A percentile compares a stretch with the other conserved stretches of the same genome.
These are phyloP conservation scores for Patagioenas fasciata DNA, from an alignment of 2,113 vertebrate species.

Conservation along the genomic window DNA sequence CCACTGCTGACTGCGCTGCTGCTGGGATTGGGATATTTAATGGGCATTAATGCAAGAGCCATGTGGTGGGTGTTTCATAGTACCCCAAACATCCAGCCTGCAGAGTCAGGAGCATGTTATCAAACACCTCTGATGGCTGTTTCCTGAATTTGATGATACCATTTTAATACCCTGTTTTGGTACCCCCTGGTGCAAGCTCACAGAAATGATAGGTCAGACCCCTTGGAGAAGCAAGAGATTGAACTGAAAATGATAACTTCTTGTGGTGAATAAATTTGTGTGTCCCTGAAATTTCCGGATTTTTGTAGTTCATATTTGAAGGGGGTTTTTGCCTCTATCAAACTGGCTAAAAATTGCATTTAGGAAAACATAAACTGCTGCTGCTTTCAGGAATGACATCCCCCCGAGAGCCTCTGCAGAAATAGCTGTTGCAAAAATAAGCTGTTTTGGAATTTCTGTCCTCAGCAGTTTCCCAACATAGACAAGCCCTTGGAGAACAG, in stretches of 20 bases:
- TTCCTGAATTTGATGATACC: background rate
- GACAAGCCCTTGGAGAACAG: background rate
- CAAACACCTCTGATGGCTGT: background rate
- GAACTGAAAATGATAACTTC: background rate
- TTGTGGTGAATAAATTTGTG: background rate
- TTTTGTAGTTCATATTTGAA: background rate
- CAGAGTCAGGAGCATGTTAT: fast-evolving
- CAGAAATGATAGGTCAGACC: background rate
- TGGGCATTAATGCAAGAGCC: background rate
- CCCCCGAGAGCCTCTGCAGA: constrained; percentile 11
- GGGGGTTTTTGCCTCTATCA: background rate
- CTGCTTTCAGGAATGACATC: background rate
- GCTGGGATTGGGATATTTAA: background rate
- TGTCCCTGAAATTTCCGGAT: background rate
- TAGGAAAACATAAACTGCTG: background rate
- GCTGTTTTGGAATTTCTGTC: background rate
- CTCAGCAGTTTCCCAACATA: background rate
- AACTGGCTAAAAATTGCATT: background rate
- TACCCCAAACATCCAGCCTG: background rate
- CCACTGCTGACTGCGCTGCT: background rate
- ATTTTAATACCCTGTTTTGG: background rate
- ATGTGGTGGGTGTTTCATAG: background rate
- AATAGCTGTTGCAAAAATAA: constrained; percentile 44
- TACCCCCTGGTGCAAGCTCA: background rate
- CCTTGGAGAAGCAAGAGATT: background rate